phyloP scores from a whole-genome alignment of 2,888 invertebrate genomes.

The Emmelina monodactyla region DNA sequence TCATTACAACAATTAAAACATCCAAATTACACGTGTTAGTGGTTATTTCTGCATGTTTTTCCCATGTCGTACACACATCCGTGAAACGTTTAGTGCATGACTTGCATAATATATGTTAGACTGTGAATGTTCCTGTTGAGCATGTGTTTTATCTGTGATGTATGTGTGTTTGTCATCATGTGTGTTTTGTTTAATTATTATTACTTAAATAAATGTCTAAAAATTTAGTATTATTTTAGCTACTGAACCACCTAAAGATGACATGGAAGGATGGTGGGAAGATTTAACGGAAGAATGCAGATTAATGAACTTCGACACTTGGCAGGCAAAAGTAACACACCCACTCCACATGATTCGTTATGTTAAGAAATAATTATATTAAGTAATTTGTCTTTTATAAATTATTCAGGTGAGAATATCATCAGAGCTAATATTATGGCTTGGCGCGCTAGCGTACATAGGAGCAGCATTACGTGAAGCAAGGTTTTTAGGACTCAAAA shows the following conservation, averaged over 20 bases:
- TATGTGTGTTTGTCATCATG: too few relatives aligned
- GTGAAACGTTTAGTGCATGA: too few relatives aligned
- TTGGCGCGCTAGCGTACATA: conserved; percentile 86
- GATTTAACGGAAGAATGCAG: conserved; percentile 75
- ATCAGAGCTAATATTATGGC: conserved; percentile 80
- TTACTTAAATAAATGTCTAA: conserved; percentile 2
- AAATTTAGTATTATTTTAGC: conserved; percentile 16
- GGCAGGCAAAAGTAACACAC: conserved; percentile 64
- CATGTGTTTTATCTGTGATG: too few relatives aligned
- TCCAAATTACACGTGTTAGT: too few relatives aligned
- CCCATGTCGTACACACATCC: too few relatives aligned
- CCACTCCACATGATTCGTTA: not conserved
- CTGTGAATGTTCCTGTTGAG: too few relatives aligned
- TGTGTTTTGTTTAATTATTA: not conserved
- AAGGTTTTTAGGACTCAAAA: conserved; percentile 87
- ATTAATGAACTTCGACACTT: conserved; percentile 69
- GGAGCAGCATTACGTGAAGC: conserved; percentile 87
- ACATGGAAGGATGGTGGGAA: conserved; percentile 76
- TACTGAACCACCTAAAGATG: conserved; percentile 41
- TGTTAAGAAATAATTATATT: not conserved
- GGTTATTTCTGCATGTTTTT: too few relatives aligned
- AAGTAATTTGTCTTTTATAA: conserved; percentile 2
- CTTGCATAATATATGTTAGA: too few relatives aligned
- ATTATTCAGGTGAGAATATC: conserved; percentile 69
- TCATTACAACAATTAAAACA: too few relatives aligned